Conservation (phyloP, 2,113 vertebrate species). For the Anolis carolinensis region DNA sequence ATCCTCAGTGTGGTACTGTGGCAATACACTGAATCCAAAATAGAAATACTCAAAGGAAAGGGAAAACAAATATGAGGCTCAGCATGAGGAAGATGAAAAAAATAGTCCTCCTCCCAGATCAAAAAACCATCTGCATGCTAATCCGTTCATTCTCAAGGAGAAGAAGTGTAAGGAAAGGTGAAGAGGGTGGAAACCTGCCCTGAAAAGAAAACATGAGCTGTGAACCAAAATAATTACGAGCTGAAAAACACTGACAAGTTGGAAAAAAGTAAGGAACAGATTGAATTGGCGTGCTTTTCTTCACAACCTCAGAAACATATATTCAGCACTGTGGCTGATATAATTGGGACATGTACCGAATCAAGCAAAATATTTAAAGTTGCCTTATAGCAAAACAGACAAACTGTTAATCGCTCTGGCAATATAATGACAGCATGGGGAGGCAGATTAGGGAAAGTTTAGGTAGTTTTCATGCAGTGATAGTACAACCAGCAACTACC, state of each 20-base stretch:
- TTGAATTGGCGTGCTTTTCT: constrained; percentile 47
- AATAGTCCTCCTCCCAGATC: constrained; percentile 27
- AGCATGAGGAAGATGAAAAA: constrained; percentile 57
- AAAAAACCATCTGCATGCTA: constrained; percentile 69
- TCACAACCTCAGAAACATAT: constrained; percentile 50
- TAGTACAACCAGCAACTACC: no score
- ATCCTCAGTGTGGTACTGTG: constrained; percentile 38
- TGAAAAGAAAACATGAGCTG: constrained; percentile 58
- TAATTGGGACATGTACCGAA: constrained; percentile 64
- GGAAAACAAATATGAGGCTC: constrained; percentile 56
- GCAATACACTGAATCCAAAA: constrained; percentile 40
- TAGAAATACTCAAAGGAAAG: constrained; percentile 29
- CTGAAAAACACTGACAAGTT: constrained; percentile 52
- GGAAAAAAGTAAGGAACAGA: constrained; percentile 67
- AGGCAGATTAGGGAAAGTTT: constrained; percentile 9
- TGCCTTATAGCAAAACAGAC: constrained; percentile 58
- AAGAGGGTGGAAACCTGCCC: constrained; percentile 43
- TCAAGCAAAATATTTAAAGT: constrained; percentile 65
- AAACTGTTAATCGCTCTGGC: constrained; percentile 66
- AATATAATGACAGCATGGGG: constrained; percentile 26
- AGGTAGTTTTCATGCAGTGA: constrained; percentile 27
- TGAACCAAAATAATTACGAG: constrained; percentile 60
- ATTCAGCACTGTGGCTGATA: constrained; percentile 66
- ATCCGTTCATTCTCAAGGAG: constrained; percentile 67
- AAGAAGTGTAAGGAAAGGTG: constrained; percentile 48